These are phyloP conservation scores for Cassiopea xamachana DNA, from an alignment of 30 jellyfish, hydroid and myxozoan species.

Conservation along the genomic window DNA sequence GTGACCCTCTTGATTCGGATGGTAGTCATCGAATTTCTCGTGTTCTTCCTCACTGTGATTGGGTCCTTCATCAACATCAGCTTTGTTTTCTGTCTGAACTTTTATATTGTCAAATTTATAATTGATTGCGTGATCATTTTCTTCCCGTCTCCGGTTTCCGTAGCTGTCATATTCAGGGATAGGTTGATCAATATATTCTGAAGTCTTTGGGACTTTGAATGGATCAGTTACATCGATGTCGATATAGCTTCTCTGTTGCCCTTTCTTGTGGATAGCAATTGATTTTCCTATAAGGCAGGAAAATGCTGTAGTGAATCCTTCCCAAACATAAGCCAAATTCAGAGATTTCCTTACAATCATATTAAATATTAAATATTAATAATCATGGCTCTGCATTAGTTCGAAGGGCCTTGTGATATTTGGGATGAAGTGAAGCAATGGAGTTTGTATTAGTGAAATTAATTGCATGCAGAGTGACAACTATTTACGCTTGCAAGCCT, in stretches of 20 bases:
- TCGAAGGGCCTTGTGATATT: no score
- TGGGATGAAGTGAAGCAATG: no score
- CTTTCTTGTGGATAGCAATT: conserved; percentile 35
- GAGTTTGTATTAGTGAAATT: no score
- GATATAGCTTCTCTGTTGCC: conserved; percentile 85
- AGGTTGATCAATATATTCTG: conserved; percentile 93
- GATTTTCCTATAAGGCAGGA: conserved; percentile 15
- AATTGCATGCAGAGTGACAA: no score
- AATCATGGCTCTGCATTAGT: no score
- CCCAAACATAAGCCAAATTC: no score
- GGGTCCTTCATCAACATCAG: conserved; percentile 20
- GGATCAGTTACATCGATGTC: conserved; percentile 98
- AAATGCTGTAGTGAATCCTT: no score
- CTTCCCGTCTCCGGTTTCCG: conserved; percentile 41
- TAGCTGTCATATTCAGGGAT: conserved; percentile 68
- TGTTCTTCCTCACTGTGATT: conserved; percentile 31
- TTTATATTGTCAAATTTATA: conserved; percentile 36
- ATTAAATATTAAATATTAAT: no score
- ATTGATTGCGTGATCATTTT: conserved; percentile 35
- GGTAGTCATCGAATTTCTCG: conserved; percentile 1
- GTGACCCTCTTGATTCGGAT: not conserved
- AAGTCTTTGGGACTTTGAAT: conserved; percentile 91
- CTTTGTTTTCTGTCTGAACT: conserved; percentile 49
- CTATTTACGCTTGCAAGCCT: no score
- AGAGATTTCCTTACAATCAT: no score